Evolutionary conservation across 1,140 invertebrate genomes (phyloP), one percentile per base, ranked within the genome.

Genomic region (Drosophila leontia): DNA sequence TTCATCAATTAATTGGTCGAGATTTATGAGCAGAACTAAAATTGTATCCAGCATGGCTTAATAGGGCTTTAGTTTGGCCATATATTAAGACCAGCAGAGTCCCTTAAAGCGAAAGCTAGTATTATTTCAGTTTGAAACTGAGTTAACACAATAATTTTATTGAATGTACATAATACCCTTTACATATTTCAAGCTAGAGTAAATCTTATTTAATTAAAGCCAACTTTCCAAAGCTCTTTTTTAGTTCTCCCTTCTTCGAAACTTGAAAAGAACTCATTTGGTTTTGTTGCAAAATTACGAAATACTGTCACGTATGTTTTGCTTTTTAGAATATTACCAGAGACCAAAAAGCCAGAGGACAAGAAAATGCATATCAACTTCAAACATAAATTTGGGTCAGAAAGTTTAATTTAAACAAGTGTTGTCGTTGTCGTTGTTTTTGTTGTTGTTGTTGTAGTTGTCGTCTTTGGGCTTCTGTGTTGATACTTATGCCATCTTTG

Each of bases 381-480:
- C 78, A 82, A 85, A 82, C 85, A 90, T 90, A 90, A 90, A 90
- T 90, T 90, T 82, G 68, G 85, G 85, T 90, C 85, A 90, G 67
- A 90, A 90, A 88, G 74, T 88, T 88, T 88, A 88, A 88, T 88
- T 88, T 90, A 79, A 90, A 90, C 85, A 77, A 90, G 85, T 90
- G 85, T 77, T 51, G 57, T 72, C 79, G 70, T 45, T 17, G 26
- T 29, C 26, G 26, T 29, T 29, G 26, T 29, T 29, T 29, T 29
- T 29, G 26, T 29, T 6, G 26, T 29, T 29, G 26, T 6, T 5
- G 26, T 19, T 26, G 23, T 26, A 12, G 48, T 50, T 50, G 48
- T 58, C 74, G 67, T 74, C 69, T 69, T 57, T 29, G 48, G 56
- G 61, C 47, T 78, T 64, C 60, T 53, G 45, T 65, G 55, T 62